phyloP scores from a whole-genome alignment of 2,888 invertebrate genomes.

The Aleiodes alternator region DNA sequence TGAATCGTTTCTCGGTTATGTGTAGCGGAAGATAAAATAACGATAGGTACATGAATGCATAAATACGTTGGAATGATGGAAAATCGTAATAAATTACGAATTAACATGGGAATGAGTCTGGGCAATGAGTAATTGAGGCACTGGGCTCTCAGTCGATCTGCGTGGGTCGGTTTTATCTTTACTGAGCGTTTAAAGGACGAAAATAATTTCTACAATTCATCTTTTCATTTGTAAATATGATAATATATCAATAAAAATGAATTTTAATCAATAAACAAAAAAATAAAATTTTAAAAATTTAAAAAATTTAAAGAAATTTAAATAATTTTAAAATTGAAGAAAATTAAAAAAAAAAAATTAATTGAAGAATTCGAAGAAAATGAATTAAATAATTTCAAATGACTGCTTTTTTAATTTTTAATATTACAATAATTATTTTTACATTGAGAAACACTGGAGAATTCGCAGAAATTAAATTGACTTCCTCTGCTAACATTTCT shows the following conservation, averaged over 20 bases:
- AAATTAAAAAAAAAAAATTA: too few species aligned
- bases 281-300: too few species aligned
- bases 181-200: too few species aligned
- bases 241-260: too few species aligned
- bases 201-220: background rate
- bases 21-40: conserved; percentile 4
- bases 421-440: too few species aligned
- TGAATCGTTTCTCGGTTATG: background rate
- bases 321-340: too few species aligned
- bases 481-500: conserved; percentile 5
- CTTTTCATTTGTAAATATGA: background rate
- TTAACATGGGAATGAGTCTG: conserved; percentile 1
- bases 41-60: background rate
- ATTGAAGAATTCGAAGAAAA: too few species aligned
- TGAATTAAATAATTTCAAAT: too few species aligned
- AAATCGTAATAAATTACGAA: conserved; percentile 18
- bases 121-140: conserved; percentile 14
- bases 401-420: too few species aligned
- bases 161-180: conserved; percentile 1
- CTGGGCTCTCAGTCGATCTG: background rate
- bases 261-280: too few species aligned
- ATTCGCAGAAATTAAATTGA: background rate
- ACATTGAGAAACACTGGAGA: too few species aligned
- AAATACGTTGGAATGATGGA: background rate
- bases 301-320: too few species aligned